Conservation (phyloP, 2,888 invertebrate genomes). For the Agrenia bidenticulata region DNA sequence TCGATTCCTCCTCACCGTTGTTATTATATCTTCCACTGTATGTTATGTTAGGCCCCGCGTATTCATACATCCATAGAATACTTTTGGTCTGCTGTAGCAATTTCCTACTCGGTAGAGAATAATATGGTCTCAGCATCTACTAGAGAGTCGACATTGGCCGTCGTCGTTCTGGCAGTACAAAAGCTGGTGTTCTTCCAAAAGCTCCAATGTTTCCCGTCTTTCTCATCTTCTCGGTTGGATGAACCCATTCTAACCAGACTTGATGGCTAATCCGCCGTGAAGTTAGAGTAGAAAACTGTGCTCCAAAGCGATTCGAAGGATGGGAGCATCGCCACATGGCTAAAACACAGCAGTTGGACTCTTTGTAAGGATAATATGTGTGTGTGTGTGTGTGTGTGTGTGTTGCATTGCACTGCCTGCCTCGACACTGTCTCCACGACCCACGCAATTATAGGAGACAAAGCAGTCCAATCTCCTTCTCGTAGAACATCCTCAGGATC, state of each 20-base stretch:
- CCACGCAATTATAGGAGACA: conserved; percentile 14
- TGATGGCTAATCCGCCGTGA: conserved; percentile 54
- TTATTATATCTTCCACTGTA: too few species aligned
- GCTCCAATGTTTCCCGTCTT: conserved; percentile 49
- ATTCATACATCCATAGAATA: too few species aligned
- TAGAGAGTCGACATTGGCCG: too few species aligned
- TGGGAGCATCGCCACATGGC: conserved; percentile 18
- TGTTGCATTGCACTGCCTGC: too few species aligned
- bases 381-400: background rate
- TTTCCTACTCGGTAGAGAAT: too few species aligned
- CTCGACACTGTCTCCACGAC: too few species aligned
- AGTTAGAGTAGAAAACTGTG: conserved; percentile 43
- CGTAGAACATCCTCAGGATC: background rate
- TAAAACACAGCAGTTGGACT: conserved; percentile 8
- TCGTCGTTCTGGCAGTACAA: background rate
- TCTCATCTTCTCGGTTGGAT: conserved; percentile 53
- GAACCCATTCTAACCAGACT: conserved; percentile 53
- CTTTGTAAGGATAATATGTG: too few species aligned
- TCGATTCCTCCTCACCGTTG: too few species aligned
- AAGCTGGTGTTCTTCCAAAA: conserved; percentile 7
- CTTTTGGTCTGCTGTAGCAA: too few species aligned
- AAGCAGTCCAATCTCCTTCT: background rate
- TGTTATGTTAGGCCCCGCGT: too few species aligned
- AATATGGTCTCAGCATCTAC: too few species aligned
- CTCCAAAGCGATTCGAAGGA: background rate